Evolutionary conservation across 23 tunicate genomes (phyloP).

Genomic region (Trididemnum clinides): DNA sequence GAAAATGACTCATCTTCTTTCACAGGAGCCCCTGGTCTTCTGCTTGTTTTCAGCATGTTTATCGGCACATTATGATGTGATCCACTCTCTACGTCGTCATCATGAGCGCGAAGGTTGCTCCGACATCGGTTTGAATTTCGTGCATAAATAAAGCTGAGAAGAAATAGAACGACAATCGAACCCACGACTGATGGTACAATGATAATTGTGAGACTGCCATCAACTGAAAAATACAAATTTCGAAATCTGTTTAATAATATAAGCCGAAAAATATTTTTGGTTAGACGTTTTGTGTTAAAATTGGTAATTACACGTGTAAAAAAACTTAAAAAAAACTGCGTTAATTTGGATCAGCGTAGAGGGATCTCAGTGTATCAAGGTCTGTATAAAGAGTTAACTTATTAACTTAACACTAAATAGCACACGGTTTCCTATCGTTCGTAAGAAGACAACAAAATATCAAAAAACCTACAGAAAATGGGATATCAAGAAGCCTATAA

Average conservation of each 20-base stretch:
- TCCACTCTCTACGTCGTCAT: constrained; percentile 40
- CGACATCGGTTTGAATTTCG: constrained; percentile 52
- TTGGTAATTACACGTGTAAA: too few relatives aligned
- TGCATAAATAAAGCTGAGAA: constrained; percentile 49
- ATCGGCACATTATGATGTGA: background rate
- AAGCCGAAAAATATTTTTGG: too few relatives aligned
- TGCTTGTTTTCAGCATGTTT: background rate
- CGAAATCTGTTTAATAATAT: background rate
- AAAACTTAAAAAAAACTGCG: too few relatives aligned
- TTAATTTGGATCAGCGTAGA: too few relatives aligned
- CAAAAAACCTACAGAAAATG: too few relatives aligned
- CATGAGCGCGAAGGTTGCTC: constrained; percentile 47
- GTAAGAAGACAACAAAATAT: too few relatives aligned
- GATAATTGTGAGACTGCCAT: constrained; percentile 63
- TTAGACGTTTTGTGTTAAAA: background rate
- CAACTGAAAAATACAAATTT: constrained; percentile 40
- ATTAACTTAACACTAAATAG: too few relatives aligned
- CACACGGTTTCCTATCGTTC: too few relatives aligned
- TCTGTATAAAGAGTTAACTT: too few relatives aligned
- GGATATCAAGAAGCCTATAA: too few relatives aligned
- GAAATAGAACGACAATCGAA: constrained; percentile 41
- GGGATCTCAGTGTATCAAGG: too few relatives aligned
- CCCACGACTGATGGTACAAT: constrained; percentile 69
- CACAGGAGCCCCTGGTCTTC: background rate
- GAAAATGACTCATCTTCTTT: background rate